A percentile compares a stretch with the other conserved stretches of the same genome.
Conservation (phyloP, 1,140 invertebrate genomes). For the Nylanderia fulva region DNA sequence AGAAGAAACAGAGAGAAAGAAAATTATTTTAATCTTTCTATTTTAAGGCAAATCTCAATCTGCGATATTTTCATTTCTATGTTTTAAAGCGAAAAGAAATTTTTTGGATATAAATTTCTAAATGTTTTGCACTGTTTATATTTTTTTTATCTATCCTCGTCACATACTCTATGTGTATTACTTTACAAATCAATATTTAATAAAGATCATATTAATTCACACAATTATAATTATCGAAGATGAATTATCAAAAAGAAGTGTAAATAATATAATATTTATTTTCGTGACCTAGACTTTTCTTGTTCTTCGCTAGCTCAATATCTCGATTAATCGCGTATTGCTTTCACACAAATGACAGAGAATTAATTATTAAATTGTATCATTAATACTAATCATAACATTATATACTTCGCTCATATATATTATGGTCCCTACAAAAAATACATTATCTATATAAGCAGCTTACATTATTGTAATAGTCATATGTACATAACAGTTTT, state of each 20-base stretch:
- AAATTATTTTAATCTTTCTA: conserved; percentile 7
- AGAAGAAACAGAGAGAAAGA: not conserved
- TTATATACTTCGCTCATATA: conserved; percentile 70
- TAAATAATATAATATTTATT: conserved; percentile 1
- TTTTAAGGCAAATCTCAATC: conserved; percentile 44
- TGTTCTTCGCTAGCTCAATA: not conserved
- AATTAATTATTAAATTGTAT: conserved; percentile 58
- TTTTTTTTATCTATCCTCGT: conserved; percentile 12
- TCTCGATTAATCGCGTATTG: conserved; percentile 60
- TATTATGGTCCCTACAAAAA: conserved; percentile 84
- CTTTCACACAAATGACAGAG: conserved; percentile 59
- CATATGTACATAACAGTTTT: conserved; percentile 78
- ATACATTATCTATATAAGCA: conserved; percentile 84
- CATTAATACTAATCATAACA: conserved; percentile 62
- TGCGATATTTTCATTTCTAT: conserved; percentile 17
- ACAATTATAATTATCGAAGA: conserved; percentile 13
- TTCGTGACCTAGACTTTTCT: not conserved
- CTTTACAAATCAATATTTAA: conserved; percentile 12
- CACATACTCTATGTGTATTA: not conserved
- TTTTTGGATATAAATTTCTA: conserved; percentile 15
- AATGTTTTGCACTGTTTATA: not conserved
- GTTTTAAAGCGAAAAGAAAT: conserved; percentile 41
- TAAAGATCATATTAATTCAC: conserved; percentile 12
- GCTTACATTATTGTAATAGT: conserved; percentile 76
- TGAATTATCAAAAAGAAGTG: not conserved